These are phyloP conservation scores for Marronus borbonicus DNA, from an alignment of 2,888 invertebrate genomes.

Conservation along the genomic window DNA sequence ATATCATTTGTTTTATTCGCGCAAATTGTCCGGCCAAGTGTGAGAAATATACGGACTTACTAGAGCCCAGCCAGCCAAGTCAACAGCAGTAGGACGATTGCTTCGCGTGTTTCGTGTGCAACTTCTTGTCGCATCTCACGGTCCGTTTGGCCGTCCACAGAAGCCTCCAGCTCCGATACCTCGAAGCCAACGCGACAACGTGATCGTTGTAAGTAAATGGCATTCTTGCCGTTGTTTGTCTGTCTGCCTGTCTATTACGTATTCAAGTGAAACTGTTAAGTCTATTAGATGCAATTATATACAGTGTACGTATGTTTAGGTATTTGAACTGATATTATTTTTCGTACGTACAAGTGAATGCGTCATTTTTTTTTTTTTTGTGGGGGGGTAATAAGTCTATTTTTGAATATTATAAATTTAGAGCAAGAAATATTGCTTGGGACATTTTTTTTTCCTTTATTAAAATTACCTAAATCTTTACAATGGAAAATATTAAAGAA, in stretches of 20 bases:
- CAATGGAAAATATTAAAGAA: too few relatives aligned
- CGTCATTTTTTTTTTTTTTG: too few relatives aligned
- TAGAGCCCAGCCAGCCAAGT: too few relatives aligned
- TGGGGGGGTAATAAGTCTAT: too few relatives aligned
- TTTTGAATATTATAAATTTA: too few relatives aligned
- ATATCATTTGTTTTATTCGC: constrained; percentile 46
- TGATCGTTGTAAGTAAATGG: constrained; percentile 15
- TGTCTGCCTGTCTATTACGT: background rate
- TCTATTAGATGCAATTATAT: constrained; percentile 3
- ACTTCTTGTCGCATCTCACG: background rate
- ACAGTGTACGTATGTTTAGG: too few relatives aligned
- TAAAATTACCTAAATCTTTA: too few relatives aligned
- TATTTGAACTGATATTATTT: too few relatives aligned
- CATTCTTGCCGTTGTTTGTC: background rate
- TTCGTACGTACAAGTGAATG: too few relatives aligned
- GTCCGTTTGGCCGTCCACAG: background rate
- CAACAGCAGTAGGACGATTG: background rate
- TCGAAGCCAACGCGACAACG: constrained; percentile 2
- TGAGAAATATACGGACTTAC: background rate
- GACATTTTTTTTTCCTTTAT: too few relatives aligned
- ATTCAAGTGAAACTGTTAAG: background rate
- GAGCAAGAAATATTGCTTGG: too few relatives aligned
- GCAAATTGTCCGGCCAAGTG: constrained; percentile 23
- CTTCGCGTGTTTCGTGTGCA: background rate
- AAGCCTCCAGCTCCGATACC: background rate